Evolutionary conservation across 2,113 vertebrate species (phyloP).

Genomic region (Himantopus leucocephalus): DNA sequence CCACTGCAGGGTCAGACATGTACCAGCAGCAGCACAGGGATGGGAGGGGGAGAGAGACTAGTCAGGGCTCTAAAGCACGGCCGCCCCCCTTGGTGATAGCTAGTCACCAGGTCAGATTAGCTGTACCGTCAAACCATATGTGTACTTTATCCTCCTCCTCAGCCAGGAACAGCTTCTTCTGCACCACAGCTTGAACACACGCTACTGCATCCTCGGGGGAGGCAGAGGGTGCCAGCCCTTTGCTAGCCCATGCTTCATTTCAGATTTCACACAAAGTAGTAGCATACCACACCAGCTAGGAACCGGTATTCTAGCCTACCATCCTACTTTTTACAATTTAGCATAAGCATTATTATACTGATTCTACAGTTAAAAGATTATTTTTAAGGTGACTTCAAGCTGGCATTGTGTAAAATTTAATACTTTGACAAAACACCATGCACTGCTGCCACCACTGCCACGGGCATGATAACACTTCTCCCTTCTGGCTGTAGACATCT

Average conservation of each 20-base stretch:
- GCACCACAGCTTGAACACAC: not conserved
- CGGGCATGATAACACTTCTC: fast-evolving
- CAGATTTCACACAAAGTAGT: not conserved
- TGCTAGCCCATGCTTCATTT: not conserved
- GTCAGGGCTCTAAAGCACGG: not conserved
- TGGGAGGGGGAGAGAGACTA: not conserved
- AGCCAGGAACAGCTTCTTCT: not conserved
- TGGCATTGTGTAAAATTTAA: not conserved
- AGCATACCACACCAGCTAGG: not conserved
- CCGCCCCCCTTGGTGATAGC: fast-evolving
- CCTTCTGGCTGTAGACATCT: not conserved
- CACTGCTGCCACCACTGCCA: not conserved
- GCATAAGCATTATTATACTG: not conserved
- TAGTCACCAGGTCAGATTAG: not conserved
- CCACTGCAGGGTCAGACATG: not conserved
- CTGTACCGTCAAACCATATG: not conserved
- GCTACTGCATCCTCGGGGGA: not conserved
- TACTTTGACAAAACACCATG: not conserved
- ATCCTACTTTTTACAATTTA: not conserved
- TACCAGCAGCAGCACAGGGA: not conserved
- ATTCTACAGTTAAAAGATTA: not conserved
- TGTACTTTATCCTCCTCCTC: not conserved
- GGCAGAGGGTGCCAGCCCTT: not conserved
- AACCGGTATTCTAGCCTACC: not conserved
- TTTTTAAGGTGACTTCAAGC: not conserved